phyloP scores from a whole-genome alignment of 2,113 vertebrate genomes.

The Xiphophorus hellerii region DNA sequence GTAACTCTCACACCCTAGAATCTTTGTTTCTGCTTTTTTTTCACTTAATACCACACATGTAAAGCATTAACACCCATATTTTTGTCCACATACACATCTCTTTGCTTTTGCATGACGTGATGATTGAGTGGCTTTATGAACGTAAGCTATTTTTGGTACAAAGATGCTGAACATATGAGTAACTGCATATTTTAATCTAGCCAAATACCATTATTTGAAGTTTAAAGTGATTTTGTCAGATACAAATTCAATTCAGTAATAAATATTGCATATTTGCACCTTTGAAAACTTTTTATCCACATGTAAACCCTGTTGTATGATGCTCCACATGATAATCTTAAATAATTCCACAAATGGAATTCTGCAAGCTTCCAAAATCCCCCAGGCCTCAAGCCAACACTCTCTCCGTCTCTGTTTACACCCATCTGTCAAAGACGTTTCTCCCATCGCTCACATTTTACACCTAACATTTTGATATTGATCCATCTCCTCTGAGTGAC shows the following conservation, averaged over 20 bases:
- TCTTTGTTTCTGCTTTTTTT: background rate
- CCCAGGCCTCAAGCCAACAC: constrained; percentile 17
- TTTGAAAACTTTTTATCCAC: constrained; percentile 16
- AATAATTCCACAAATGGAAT: constrained; percentile 1
- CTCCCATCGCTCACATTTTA: constrained; percentile 4
- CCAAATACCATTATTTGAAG: background rate
- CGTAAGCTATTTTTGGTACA: background rate
- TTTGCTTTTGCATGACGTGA: background rate
- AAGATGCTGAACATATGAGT: background rate
- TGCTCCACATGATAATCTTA: background rate
- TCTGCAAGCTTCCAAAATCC: constrained; percentile 11
- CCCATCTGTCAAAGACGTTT: constrained; percentile 41
- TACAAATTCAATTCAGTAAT: background rate
- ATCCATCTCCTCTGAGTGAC: constrained; percentile 63
- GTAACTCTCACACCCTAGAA: background rate
- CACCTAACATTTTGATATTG: constrained; percentile 59
- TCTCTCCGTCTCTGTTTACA: constrained; percentile 31
- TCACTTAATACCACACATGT: constrained; percentile 2
- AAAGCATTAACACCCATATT: background rate
- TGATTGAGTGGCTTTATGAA: background rate
- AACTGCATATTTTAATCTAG: background rate
- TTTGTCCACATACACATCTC: background rate
- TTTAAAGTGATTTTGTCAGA: constrained; percentile 6
- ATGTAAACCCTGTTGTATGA: background rate
- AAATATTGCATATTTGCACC: background rate